Evolutionary conservation across 2,888 invertebrate genomes (phyloP).

Genomic region (Cepaea hortensis): DNA sequence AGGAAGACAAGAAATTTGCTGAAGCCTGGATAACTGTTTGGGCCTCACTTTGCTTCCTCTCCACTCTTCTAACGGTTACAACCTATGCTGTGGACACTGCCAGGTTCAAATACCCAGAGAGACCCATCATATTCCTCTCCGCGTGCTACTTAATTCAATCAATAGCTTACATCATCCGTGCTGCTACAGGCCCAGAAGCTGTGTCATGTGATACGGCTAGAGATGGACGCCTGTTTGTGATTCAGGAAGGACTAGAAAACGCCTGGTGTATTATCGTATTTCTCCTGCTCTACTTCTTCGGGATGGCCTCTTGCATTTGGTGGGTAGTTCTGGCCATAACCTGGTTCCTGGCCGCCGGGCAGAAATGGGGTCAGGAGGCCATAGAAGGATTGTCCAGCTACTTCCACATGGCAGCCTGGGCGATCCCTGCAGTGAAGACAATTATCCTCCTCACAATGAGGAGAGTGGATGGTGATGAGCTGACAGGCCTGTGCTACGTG

Average conservation of each 20-base stretch:
- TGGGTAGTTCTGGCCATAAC: constrained; percentile 78
- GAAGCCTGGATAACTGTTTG: constrained; percentile 85
- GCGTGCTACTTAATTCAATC: constrained; percentile 76
- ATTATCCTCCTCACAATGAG: constrained; percentile 75
- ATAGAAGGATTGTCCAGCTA: constrained; percentile 76
- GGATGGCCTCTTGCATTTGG: constrained; percentile 85
- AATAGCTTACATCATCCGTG: constrained; percentile 76
- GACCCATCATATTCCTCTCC: constrained; percentile 77
- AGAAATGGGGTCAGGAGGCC: constrained; percentile 77
- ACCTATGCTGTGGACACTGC: constrained; percentile 76
- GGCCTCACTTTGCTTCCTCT: constrained; percentile 84
- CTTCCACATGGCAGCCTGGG: constrained; percentile 77
- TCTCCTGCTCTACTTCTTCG: constrained; percentile 86
- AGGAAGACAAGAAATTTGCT: constrained; percentile 83
- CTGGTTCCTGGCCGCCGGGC: constrained; percentile 77
- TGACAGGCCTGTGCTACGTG: constrained; percentile 90
- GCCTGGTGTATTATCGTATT: constrained; percentile 84
- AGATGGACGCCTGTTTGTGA: constrained; percentile 77
- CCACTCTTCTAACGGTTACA: constrained; percentile 75
- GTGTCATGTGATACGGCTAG: constrained; percentile 80
- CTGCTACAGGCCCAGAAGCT: constrained; percentile 70
- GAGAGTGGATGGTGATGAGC: constrained; percentile 80
- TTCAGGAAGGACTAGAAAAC: constrained; percentile 78
- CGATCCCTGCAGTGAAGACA: constrained; percentile 75
- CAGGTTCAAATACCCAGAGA: constrained; percentile 77